A percentile compares a stretch with the other conserved stretches of the same genome.
Conservation (phyloP, 2,888 invertebrate species). For the Apodemia zela region DNA sequence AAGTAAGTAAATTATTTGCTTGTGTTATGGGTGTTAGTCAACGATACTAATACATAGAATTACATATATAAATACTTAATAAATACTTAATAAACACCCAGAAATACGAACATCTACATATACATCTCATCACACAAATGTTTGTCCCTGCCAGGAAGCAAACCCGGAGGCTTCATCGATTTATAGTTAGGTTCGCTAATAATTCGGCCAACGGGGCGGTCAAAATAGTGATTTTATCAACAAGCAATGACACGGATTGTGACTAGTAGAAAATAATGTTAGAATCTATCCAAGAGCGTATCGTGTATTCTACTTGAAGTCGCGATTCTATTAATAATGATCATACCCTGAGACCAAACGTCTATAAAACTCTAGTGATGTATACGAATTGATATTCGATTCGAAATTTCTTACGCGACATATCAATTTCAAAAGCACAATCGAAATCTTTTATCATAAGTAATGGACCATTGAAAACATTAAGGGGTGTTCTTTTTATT, state of each 20-base stretch:
- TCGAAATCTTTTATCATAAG: slow-evolving; percentile 1
- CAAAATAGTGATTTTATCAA: neutral
- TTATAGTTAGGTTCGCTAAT: too few species aligned
- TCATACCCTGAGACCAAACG: neutral
- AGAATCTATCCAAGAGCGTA: neutral
- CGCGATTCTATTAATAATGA: neutral
- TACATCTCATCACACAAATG: too few species aligned
- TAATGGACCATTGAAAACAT: neutral
- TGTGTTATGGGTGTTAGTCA: too few species aligned
- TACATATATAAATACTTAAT: too few species aligned
- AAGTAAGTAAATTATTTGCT: too few species aligned
- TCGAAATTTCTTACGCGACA: neutral
- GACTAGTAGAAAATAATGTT: neutral
- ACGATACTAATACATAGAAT: too few species aligned
- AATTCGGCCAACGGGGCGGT: too few species aligned
- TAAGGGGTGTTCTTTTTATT: neutral
- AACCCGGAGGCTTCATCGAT: too few species aligned
- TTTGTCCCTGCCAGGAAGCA: too few species aligned
- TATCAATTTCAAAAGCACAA: neutral
- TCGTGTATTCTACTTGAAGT: neutral
- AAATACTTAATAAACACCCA: too few species aligned
- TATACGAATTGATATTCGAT: slow-evolving; percentile 8
- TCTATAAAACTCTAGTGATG: neutral
- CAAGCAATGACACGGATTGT: neutral
- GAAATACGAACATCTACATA: too few species aligned